Conservation (phyloP, 2,888 invertebrate genomes). For the Apamea anceps region DNA sequence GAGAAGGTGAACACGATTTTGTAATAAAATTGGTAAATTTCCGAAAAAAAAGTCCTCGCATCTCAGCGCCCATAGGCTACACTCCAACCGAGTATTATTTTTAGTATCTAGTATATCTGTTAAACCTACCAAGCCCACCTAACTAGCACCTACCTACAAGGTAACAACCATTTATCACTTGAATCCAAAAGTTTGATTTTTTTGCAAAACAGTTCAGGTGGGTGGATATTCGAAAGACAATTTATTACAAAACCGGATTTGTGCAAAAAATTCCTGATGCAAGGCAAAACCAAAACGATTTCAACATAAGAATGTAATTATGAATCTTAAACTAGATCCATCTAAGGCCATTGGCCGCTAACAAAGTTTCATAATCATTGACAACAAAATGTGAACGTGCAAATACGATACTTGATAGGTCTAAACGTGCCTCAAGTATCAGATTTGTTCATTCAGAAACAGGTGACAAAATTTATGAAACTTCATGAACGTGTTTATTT, state of each 20-base stretch:
- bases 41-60: too few relatives aligned
- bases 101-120: too few relatives aligned
- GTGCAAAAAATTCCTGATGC: constrained; percentile 21
- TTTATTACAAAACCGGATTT: constrained; percentile 41
- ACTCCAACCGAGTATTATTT: too few relatives aligned
- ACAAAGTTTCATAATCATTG: constrained; percentile 55
- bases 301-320: constrained; percentile 51
- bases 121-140: too few relatives aligned
- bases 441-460: constrained; percentile 21
- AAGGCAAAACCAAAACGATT: constrained; percentile 36
- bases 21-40: too few relatives aligned
- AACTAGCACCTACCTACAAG: neutral
- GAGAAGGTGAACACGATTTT: too few relatives aligned
- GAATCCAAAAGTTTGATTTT: neutral
- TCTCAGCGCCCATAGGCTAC: too few relatives aligned
- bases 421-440: constrained; percentile 30
- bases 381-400: constrained; percentile 46
- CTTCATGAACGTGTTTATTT: constrained; percentile 17
- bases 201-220: neutral
- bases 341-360: constrained; percentile 56
- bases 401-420: constrained; percentile 47
- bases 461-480: constrained; percentile 44
- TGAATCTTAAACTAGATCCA: constrained; percentile 53
- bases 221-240: neutral
- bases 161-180: neutral